These are phyloP conservation scores for Pedetes capensis DNA, from an alignment of 2,113 vertebrate genomes.

Conservation along the genomic window DNA sequence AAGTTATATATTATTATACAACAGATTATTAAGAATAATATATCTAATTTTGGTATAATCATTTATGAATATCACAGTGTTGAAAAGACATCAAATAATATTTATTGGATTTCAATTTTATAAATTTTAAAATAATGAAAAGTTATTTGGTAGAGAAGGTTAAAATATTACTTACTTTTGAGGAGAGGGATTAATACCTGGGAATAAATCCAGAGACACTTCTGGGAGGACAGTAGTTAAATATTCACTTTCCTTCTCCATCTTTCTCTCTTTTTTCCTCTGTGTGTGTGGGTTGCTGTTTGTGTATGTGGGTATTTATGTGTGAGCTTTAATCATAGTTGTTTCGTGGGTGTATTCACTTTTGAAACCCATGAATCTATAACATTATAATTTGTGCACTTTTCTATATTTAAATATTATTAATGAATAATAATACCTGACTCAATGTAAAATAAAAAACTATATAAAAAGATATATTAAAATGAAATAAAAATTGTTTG, in stretches of 20 bases:
- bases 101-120: background rate
- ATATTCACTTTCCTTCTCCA: background rate
- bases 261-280: background rate
- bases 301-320: background rate
- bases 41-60: background rate
- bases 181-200: too few species aligned
- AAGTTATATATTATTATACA: background rate
- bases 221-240: background rate
- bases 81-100: background rate
- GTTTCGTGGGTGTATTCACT: background rate
- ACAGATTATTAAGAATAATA: background rate
- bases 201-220: background rate
- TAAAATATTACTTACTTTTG: background rate
- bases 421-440: background rate
- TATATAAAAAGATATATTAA: background rate
- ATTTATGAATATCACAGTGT: background rate
- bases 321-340: background rate
- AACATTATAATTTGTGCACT: background rate
- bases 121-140: background rate
- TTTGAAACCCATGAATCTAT: background rate
- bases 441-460: background rate
- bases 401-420: background rate
- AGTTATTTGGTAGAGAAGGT: background rate
- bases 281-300: too few species aligned
- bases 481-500: background rate